Percentiles rank a stretch among this genome's conserved stretches.
These are phyloP conservation scores for Nyctibius grandis DNA, from an alignment of 2,797 vertebrate species.

Conservation along the genomic window DNA sequence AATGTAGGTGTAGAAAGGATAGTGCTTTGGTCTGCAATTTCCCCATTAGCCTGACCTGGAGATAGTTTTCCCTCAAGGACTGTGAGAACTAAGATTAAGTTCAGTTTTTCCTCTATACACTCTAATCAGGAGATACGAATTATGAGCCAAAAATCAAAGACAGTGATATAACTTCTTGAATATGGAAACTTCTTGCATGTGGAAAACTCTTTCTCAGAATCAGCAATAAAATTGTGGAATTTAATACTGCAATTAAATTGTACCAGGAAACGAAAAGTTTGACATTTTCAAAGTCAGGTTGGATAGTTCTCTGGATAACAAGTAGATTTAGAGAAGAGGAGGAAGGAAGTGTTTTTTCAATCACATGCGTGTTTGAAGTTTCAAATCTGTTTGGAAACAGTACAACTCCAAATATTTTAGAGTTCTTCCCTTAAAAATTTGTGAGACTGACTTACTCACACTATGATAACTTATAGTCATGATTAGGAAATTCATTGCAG, in stretches of 20 bases:
- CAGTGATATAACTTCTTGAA: neutral
- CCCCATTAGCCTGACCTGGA: neutral
- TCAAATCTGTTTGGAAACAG: neutral
- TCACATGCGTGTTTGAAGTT: neutral
- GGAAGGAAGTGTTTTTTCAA: neutral
- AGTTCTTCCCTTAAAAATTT: neutral
- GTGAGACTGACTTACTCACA: neutral
- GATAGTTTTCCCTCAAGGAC: neutral
- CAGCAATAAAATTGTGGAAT: neutral
- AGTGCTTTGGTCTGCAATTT: slow-evolving; percentile 17
- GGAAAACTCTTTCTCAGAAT: neutral
- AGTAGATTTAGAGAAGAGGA: neutral
- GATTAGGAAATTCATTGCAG: neutral
- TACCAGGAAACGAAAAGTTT: neutral
- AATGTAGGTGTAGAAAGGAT: neutral
- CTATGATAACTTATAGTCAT: neutral
- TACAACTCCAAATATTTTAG: neutral
- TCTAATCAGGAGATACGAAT: neutral
- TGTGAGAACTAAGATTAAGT: neutral
- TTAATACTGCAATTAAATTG: neutral
- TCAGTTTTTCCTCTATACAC: neutral
- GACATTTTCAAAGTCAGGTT: neutral
- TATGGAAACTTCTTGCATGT: neutral
- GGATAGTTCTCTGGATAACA: neutral
- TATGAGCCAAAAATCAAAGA: neutral